Percentiles rank a stretch among this genome's conserved stretches.
These are phyloP conservation scores for Caracal caracal DNA, from an alignment of 2,113 vertebrate species.

Conservation along the genomic window DNA sequence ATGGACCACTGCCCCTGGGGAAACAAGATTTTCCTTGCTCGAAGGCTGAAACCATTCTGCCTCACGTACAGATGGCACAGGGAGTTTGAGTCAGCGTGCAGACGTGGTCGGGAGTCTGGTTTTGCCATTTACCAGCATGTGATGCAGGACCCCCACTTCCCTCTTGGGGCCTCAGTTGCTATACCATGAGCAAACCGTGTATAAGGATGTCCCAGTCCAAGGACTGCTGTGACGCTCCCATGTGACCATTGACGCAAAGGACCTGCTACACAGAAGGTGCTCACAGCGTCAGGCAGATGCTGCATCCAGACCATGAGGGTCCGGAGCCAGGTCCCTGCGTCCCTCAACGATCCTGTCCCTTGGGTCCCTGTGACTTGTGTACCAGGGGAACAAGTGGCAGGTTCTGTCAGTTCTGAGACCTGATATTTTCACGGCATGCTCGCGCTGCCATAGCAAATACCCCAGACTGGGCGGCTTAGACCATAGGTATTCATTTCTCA, in stretches of 20 bases:
- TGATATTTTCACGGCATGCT: background rate
- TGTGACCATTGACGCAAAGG: too few species aligned
- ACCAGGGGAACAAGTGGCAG: background rate
- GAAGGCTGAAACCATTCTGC: background rate
- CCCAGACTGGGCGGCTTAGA: background rate
- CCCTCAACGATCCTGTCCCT: background rate
- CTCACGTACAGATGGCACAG: background rate
- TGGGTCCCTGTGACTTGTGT: background rate
- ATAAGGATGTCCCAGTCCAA: background rate
- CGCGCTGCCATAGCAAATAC: fast-evolving
- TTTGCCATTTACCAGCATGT: background rate
- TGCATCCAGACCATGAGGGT: background rate
- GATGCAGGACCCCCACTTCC: background rate
- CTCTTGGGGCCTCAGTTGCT: background rate
- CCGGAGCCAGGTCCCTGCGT: fast-evolving
- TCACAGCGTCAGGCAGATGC: background rate
- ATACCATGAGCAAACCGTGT: background rate
- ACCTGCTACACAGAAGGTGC: background rate
- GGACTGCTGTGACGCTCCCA: background rate
- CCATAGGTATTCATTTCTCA: background rate
- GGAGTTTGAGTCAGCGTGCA: background rate
- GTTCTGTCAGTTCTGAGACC: background rate
- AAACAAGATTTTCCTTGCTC: too few species aligned
- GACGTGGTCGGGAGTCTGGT: background rate
- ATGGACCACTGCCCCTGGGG: background rate